Conservation (phyloP, 2,113 vertebrate species). For the Gymnocephalus cernua region DNA sequence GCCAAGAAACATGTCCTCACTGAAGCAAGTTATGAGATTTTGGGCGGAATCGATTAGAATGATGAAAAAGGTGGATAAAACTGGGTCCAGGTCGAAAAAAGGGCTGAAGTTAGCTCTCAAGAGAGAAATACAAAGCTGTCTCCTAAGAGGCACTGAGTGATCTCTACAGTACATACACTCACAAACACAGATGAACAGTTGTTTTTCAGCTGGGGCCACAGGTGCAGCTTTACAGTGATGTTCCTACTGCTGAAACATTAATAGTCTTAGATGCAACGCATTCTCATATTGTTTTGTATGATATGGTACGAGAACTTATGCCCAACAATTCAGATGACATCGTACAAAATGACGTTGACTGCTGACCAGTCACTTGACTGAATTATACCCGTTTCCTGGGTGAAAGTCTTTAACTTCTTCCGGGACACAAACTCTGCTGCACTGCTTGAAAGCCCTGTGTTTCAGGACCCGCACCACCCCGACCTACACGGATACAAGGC, state of each 20-base stretch:
- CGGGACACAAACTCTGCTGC: too few relatives aligned
- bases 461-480: too few relatives aligned
- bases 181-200: slow-evolving; percentile 1
- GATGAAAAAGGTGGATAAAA: slow-evolving; percentile 62
- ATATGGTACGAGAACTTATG: too few relatives aligned
- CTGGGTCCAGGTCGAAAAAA: slow-evolving; percentile 17
- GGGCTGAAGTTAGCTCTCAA: slow-evolving; percentile 22
- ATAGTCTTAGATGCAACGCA: neutral
- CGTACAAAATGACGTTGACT: too few relatives aligned
- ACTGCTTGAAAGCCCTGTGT: too few relatives aligned
- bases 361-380: too few relatives aligned
- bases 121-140: slow-evolving; percentile 32
- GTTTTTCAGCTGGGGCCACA: neutral
- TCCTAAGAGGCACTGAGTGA: slow-evolving; percentile 15
- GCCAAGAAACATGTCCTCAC: slow-evolving; percentile 65
- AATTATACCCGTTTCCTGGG: too few relatives aligned
- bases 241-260: neutral
- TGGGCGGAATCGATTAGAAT: slow-evolving; percentile 60
- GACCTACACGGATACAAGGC: too few relatives aligned
- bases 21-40: slow-evolving; percentile 77
- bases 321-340: too few relatives aligned
- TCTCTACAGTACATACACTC: slow-evolving; percentile 4
- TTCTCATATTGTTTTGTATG: too few relatives aligned
- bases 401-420: too few relatives aligned
- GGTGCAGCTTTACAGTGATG: neutral